phyloP scores from a whole-genome alignment of 2,888 invertebrate species.

The Megastigmus dorsalis region DNA sequence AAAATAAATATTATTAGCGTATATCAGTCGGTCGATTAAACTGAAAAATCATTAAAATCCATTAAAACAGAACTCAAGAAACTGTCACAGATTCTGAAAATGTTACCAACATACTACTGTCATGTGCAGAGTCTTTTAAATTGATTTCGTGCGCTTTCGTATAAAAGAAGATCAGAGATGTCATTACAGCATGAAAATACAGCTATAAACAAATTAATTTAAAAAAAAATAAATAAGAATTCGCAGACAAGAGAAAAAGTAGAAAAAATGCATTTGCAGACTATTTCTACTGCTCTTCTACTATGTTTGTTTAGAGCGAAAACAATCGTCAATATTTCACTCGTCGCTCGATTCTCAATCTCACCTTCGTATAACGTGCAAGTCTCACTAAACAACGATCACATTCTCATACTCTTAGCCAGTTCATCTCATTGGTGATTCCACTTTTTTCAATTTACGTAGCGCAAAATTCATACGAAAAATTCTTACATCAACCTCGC shows the following conservation, averaged over 20 bases:
- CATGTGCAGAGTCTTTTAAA: slow-evolving; percentile 49
- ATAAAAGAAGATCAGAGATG: slow-evolving; percentile 15
- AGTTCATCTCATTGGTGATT: slow-evolving; percentile 45
- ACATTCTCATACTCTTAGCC: slow-evolving; percentile 45
- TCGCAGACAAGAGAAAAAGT: slow-evolving; percentile 4
- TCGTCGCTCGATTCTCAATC: slow-evolving; percentile 39
- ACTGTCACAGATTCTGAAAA: slow-evolving; percentile 23
- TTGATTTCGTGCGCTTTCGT: slow-evolving; percentile 15
- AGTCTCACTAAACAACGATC: slow-evolving; percentile 44
- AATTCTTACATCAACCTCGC: slow-evolving; percentile 40
- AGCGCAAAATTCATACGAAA: slow-evolving; percentile 38
- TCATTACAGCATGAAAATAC: slow-evolving; percentile 15
- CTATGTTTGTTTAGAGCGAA: slow-evolving; percentile 21
- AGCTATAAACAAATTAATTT: background rate
- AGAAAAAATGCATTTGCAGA: slow-evolving; percentile 40
- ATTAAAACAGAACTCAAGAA: background rate
- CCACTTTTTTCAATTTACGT: slow-evolving; percentile 33
- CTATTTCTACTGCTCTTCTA: slow-evolving; percentile 26
- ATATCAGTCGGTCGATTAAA: slow-evolving; percentile 35
- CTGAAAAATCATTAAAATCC: slow-evolving; percentile 31
- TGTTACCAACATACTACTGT: slow-evolving; percentile 38
- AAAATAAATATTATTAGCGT: background rate
- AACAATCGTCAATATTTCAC: slow-evolving; percentile 41
- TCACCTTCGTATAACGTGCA: slow-evolving; percentile 30
- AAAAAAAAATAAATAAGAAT: background rate